Evolutionary conservation across 2,797 vertebrate species (phyloP).

Genomic region (Leuciscus waleckii): DNA sequence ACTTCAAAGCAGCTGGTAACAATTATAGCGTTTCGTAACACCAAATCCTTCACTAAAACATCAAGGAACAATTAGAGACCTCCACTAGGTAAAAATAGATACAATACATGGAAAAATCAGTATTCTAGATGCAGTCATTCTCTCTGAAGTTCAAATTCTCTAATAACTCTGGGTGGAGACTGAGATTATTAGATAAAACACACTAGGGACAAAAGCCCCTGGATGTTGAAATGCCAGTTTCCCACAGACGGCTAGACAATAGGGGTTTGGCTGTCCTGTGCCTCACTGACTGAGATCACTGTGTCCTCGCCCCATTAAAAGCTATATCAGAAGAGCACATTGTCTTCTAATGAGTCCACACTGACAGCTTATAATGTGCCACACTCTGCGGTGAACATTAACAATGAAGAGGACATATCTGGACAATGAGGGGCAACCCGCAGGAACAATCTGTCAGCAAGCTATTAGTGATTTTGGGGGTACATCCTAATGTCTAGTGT

Average conservation of each 20-base stretch:
- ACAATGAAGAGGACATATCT: constrained; percentile 27
- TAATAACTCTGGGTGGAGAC: constrained; percentile 49
- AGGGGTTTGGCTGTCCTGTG: constrained; percentile 23
- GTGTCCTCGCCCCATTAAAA: constrained; percentile 25
- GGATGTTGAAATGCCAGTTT: constrained; percentile 59
- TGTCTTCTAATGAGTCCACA: constrained; percentile 20
- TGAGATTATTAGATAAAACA: constrained; percentile 54
- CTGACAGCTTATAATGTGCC: constrained; percentile 19
- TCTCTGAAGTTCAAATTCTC: constrained; percentile 25
- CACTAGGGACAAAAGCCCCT: constrained; percentile 46
- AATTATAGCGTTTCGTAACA: neutral
- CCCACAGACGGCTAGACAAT: constrained; percentile 50
- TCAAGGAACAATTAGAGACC: neutral
- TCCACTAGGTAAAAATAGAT: constrained; percentile 33
- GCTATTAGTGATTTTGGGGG: constrained; percentile 7
- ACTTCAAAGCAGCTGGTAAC: neutral
- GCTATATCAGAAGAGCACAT: constrained; percentile 37
- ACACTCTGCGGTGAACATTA: constrained; percentile 28
- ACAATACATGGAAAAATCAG: constrained; percentile 40
- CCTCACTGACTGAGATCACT: constrained; percentile 16
- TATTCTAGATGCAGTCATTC: constrained; percentile 15
- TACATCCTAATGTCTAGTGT: constrained; percentile 10
- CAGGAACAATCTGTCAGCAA: constrained; percentile 47
- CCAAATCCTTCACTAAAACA: constrained; percentile 7
- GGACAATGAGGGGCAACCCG: constrained; percentile 18